A percentile compares a stretch with the other conserved stretches of the same genome.
Evolutionary conservation across 2,888 invertebrate species (phyloP).

Genomic region (Drosophila paramelanica): DNA sequence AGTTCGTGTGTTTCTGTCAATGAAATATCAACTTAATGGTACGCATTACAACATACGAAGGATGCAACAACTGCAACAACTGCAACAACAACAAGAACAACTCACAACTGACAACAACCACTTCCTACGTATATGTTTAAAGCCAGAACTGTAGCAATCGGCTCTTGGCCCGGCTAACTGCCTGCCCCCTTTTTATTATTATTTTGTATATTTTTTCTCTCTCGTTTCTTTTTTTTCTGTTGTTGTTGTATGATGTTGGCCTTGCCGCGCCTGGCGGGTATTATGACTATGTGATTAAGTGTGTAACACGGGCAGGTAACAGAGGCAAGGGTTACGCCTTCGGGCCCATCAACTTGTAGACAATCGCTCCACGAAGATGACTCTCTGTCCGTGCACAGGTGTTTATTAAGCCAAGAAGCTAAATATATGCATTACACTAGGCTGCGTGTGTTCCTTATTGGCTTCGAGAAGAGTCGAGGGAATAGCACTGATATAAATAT

Average conservation of each 20-base stretch:
- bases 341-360: conserved; percentile 31
- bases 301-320: conserved; percentile 49
- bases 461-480: not conserved
- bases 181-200: conserved; percentile 14
- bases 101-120: conserved; percentile 20
- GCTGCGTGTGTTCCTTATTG: conserved; percentile 4
- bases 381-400: conserved; percentile 22
- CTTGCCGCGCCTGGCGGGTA: conserved; percentile 48
- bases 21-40: conserved; percentile 78
- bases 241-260: conserved; percentile 31
- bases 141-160: conserved; percentile 40
- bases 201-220: not conserved
- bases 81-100: conserved; percentile 6
- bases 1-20: conserved; percentile 72
- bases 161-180: conserved; percentile 19
- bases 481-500: no score
- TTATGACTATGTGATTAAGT: conserved; percentile 63
- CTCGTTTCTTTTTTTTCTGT: conserved; percentile 1
- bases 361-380: not conserved
- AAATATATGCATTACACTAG: not conserved
- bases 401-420: conserved; percentile 26
- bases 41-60: conserved; percentile 68
- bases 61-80: conserved; percentile 47
- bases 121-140: conserved; percentile 38
- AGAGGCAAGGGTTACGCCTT: conserved; percentile 42